These are phyloP conservation scores for Diadema setosum DNA, from an alignment of 35 echinoderm and acorn worm genomes.

Conservation along the genomic window DNA sequence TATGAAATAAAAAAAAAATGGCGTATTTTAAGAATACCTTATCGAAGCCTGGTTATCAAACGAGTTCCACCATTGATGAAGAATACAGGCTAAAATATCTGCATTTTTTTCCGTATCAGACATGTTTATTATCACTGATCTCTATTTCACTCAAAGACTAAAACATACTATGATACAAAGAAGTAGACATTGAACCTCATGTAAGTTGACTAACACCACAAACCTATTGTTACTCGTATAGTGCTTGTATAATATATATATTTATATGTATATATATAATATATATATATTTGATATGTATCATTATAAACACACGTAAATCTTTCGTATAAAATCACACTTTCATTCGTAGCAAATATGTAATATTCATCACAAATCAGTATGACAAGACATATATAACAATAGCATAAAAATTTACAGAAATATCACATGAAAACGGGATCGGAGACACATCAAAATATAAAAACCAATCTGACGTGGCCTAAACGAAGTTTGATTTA, in stretches of 20 bases:
- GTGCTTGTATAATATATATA: not conserved
- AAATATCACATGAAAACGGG: not conserved
- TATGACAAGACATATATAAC: not conserved
- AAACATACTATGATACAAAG: not conserved
- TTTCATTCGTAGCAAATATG: constrained; percentile 13
- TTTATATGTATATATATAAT: not conserved
- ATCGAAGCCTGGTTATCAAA: too few relatives aligned
- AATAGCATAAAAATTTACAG: not conserved
- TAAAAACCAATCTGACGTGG: not conserved
- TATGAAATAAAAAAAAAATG: too few relatives aligned
- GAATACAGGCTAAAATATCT: too few relatives aligned
- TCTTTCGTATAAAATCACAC: constrained; percentile 35
- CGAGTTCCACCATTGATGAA: too few relatives aligned
- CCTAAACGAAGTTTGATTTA: not conserved
- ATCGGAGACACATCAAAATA: not conserved
- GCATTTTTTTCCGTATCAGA: too few relatives aligned
- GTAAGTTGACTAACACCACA: not conserved
- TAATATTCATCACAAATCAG: constrained; percentile 10
- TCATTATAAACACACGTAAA: constrained; percentile 25
- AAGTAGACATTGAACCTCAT: not conserved
- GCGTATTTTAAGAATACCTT: too few relatives aligned
- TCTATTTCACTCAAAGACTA: not conserved
- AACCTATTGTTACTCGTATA: not conserved
- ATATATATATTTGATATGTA: not conserved
- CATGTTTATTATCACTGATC: not conserved